Conservation (phyloP, 2,113 vertebrate species). For the Sarotherodon lohbergeri region DNA sequence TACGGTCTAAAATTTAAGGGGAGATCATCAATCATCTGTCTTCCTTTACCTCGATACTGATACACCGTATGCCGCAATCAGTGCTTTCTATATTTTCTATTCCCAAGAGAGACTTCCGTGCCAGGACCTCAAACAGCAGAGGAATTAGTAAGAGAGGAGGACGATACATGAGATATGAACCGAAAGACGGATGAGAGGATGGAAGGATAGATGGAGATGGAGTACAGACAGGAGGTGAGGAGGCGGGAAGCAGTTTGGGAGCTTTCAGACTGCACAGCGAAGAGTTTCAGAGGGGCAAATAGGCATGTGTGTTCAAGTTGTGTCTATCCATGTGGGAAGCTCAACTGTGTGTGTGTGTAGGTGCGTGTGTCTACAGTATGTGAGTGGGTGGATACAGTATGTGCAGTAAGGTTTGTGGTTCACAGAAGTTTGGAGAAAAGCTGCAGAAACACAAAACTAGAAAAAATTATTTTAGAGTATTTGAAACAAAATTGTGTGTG, state of each 20-base stretch:
- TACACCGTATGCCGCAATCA: neutral
- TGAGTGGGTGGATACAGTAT: conserved; percentile 43
- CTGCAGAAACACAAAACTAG: conserved; percentile 32
- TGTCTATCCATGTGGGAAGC: conserved; percentile 38
- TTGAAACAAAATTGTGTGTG: neutral
- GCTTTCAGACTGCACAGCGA: conserved; percentile 48
- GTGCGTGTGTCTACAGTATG: conserved; percentile 5
- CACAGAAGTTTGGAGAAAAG: conserved; percentile 42
- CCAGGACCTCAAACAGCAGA: neutral
- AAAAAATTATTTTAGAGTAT: conserved; percentile 13
- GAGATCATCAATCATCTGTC: neutral
- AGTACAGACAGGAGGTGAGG: conserved; percentile 67
- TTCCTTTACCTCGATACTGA: neutral
- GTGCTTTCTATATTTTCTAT: neutral
- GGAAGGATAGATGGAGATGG: conserved; percentile 29
- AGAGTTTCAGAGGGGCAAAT: conserved; percentile 44
- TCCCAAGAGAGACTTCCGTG: neutral
- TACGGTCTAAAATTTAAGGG: neutral
- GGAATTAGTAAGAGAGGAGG: neutral
- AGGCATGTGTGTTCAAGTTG: conserved; percentile 31
- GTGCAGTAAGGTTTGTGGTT: conserved; percentile 48
- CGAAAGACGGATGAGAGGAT: neutral
- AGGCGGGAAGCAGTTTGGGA: conserved; percentile 66
- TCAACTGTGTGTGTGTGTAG: conserved; percentile 26
- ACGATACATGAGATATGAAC: conserved; percentile 11